phyloP scores from a whole-genome alignment of 2,113 vertebrate genomes.

The Colius striatus region DNA sequence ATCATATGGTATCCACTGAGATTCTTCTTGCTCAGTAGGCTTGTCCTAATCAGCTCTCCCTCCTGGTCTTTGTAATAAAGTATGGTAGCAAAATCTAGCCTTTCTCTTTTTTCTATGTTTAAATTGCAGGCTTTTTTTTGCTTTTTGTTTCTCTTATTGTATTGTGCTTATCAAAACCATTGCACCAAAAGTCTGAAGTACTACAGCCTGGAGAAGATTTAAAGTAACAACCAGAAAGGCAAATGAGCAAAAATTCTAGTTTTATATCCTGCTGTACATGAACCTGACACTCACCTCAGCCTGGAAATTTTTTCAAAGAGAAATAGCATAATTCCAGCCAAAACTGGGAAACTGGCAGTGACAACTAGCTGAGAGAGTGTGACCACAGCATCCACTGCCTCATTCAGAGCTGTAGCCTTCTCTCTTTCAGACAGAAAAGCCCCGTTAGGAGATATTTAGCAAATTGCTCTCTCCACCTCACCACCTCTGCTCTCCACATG shows the following conservation, averaged over 20 bases:
- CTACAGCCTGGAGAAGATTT: neutral
- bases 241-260: neutral
- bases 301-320: neutral
- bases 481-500: neutral
- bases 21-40: neutral
- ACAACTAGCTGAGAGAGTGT: neutral
- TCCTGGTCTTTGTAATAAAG: neutral
- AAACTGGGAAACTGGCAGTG: neutral
- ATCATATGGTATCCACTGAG: neutral
- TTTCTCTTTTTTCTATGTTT: neutral
- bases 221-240: neutral
- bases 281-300: accelerated
- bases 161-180: neutral
- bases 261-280: neutral
- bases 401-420: neutral
- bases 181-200: neutral
- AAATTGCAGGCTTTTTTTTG: neutral
- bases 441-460: accelerated
- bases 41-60: neutral
- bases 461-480: neutral
- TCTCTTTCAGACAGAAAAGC: neutral
- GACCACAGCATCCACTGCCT: neutral
- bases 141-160: neutral
- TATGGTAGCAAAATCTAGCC: neutral
- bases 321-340: neutral